These are phyloP conservation scores for Xerus rutilus DNA, from an alignment of 2,797 vertebrate genomes.

Conservation along the genomic window DNA sequence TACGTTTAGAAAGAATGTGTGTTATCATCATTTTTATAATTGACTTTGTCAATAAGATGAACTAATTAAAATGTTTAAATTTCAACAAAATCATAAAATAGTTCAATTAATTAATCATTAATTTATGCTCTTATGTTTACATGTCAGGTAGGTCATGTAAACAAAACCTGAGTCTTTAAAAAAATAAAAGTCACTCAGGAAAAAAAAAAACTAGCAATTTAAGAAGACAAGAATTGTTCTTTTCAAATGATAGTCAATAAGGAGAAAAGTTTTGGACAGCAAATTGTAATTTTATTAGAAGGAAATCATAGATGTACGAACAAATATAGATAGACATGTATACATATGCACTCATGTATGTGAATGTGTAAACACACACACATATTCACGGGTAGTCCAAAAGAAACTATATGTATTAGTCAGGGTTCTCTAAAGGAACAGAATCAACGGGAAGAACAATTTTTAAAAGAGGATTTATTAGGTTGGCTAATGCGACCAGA, in stretches of 20 bases:
- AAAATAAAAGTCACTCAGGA: not conserved
- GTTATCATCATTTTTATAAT: constrained; percentile 18
- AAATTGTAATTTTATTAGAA: not conserved
- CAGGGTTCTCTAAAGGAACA: no score
- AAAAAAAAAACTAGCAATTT: not conserved
- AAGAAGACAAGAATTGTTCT: not conserved
- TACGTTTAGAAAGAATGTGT: not conserved
- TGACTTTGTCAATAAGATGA: not conserved
- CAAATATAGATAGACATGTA: not conserved
- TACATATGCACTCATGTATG: not conserved
- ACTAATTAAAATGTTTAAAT: not conserved
- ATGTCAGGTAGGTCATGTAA: not conserved
- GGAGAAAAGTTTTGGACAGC: not conserved
- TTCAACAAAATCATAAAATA: constrained; percentile 31
- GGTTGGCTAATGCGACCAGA: no score
- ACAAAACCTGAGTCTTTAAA: not conserved
- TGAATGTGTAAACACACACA: not conserved
- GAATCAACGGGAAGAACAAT: no score
- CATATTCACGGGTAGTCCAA: not conserved
- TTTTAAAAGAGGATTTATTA: no score
- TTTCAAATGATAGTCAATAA: not conserved
- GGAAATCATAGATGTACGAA: not conserved
- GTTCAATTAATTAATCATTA: constrained; percentile 21
- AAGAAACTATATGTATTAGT: not conserved
- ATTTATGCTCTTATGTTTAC: not conserved